These are phyloP conservation scores for Leptopilina boulardi DNA, from an alignment of 1,140 invertebrate genomes.

Conservation along the genomic window DNA sequence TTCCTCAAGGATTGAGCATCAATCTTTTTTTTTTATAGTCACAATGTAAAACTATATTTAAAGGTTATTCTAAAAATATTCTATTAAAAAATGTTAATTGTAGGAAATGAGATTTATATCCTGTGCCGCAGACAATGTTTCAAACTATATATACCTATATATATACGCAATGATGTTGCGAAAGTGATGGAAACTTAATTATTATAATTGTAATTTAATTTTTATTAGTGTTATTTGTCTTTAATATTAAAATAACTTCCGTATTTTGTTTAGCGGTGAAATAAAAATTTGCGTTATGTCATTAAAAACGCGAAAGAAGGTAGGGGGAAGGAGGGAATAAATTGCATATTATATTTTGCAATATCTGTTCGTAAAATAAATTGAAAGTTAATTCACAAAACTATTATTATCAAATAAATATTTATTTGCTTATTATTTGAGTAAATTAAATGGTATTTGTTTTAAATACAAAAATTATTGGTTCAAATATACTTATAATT, in stretches of 20 bases:
- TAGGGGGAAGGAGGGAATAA: not conserved
- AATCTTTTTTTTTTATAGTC: not conserved
- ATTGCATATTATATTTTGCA: not conserved
- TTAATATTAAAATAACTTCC: constrained; percentile 18
- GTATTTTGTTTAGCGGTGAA: not conserved
- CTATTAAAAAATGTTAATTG: constrained; percentile 1
- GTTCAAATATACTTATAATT: too few species aligned
- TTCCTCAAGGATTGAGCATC: not conserved
- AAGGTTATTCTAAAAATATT: not conserved
- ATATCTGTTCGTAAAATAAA: not conserved
- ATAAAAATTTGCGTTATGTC: not conserved
- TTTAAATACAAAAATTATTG: too few species aligned
- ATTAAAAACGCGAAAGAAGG: not conserved
- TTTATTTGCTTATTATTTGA: too few species aligned
- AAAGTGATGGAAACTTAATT: constrained; percentile 11
- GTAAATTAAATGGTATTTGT: too few species aligned
- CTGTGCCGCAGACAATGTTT: not conserved
- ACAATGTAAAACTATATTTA: not conserved
- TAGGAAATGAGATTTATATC: constrained; percentile 4
- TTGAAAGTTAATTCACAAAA: not conserved
- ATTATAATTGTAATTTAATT: not conserved
- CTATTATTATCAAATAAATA: too few species aligned
- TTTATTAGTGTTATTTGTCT: constrained; percentile 1
- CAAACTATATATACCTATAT: too few species aligned
- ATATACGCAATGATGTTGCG: too few species aligned